Base-by-base conservation (phyloP, 2,113 vertebrate genomes). In the Microcebus lehilahytsara region DNA sequence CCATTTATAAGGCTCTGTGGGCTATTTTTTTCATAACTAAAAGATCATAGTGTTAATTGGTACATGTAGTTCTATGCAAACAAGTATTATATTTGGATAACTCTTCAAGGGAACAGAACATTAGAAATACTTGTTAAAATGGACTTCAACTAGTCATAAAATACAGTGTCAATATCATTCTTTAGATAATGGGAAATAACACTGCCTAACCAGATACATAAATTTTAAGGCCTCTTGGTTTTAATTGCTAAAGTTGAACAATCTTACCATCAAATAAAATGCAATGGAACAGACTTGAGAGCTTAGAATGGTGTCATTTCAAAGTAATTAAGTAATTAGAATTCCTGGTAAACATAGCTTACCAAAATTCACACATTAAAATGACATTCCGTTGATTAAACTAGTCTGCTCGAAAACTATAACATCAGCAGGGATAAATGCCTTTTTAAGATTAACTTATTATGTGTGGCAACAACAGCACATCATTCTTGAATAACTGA, bases 1-100 rank as follows among this genome's bases (percentile, higher is more conserved):
- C 96, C 92, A 96, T 98, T 98, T 97, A 96, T 90, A 97, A 97
- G 93, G 66, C 56, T 97, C 96, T 96, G 96, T 91, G 81, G 96
- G 97, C 89, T 97, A 79, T 71, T 87, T 75, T 67, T 97, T 97
- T 97, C 77, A 89, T 96, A 96, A 97, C 80, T 89, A 97, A 98
- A 97, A 96, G 92, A 97, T 95, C 91, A 53, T 25, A 56, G 42
- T 94, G 89, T 97, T 98, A 97, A 98, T 93, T 96, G 92, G 94
- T 81, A 60, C 32, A 92, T 91, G 81, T 88, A 96, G 80, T 72
- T 85, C 95, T 71, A 25, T 69, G 95, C 89, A 96, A 98, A 97
- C 64, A 96, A 96, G 66, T 49, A 93, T 77, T 83, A 95, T 94
- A 91, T 97, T 90, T 97, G 64, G 78, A 87, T 85, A 86, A 64